Conservation (phyloP, 2,797 vertebrate species). For the Ptychobarbus kaznakovi region DNA sequence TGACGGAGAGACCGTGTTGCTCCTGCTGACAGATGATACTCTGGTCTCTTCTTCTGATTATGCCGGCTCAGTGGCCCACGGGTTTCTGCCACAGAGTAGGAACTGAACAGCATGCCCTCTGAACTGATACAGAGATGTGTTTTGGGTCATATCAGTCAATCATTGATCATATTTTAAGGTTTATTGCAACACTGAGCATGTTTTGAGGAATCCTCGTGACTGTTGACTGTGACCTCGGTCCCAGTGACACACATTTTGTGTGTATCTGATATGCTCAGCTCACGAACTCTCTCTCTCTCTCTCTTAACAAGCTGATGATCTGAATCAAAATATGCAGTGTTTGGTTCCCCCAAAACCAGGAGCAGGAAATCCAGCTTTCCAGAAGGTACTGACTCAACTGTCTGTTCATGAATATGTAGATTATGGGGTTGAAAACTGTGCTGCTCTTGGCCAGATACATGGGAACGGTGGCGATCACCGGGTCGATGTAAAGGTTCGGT, state of each 20-base stretch:
- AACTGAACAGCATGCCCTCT: conserved; percentile 70
- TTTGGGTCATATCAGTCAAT: background rate
- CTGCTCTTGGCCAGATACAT: conserved; percentile 78
- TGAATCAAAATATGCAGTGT: background rate
- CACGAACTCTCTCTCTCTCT: no score
- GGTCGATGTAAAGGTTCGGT: conserved; percentile 73
- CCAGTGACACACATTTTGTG: no score
- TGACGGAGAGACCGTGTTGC: conserved; percentile 61
- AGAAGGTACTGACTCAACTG: conserved; percentile 58
- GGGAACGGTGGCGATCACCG: conserved; percentile 72
- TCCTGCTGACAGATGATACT: conserved; percentile 61
- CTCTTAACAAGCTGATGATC: no score
- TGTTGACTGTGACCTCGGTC: no score
- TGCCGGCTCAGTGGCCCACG: conserved; percentile 64
- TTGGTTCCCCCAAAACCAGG: background rate
- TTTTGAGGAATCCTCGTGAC: background rate
- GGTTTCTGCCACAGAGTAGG: conserved; percentile 77
- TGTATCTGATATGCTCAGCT: no score
- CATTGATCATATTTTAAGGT: background rate
- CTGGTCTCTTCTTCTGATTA: conserved; percentile 64
- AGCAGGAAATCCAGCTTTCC: background rate
- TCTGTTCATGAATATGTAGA: conserved; percentile 81
- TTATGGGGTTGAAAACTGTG: conserved; percentile 79
- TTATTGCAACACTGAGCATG: background rate
- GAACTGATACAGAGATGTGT: conserved; percentile 69